Evolutionary conservation across 2,113 vertebrate genomes (phyloP).

Genomic region (Bostrychus sinensis): DNA sequence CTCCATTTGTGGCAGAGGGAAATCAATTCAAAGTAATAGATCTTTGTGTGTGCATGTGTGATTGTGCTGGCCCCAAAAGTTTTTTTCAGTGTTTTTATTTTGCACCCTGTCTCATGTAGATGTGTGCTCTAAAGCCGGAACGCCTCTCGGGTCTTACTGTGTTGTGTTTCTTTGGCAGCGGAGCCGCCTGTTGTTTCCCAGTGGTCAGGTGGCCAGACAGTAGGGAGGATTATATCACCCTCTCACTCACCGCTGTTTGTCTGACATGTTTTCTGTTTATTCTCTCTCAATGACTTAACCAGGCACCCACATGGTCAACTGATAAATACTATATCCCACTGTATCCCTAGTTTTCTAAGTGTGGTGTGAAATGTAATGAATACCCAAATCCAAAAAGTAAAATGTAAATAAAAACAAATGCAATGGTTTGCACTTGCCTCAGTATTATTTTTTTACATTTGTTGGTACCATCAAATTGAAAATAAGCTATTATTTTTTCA

Average conservation of each 20-base stretch:
- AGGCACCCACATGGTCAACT: neutral
- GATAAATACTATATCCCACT: neutral
- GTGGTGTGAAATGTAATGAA: too few relatives aligned
- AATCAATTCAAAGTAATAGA: constrained; percentile 69
- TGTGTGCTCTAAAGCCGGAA: constrained; percentile 14
- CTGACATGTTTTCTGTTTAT: neutral
- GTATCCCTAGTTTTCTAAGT: too few relatives aligned
- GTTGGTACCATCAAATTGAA: too few relatives aligned
- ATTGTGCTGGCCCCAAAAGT: constrained; percentile 42
- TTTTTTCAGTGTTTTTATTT: constrained; percentile 40
- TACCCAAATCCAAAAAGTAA: too few relatives aligned
- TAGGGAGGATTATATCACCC: constrained; percentile 65
- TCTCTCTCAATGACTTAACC: neutral
- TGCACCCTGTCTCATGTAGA: constrained; percentile 28
- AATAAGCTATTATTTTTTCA: too few relatives aligned
- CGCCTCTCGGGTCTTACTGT: constrained; percentile 26
- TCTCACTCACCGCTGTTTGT: constrained; percentile 34
- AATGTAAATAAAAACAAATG: too few relatives aligned
- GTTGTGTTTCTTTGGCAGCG: constrained; percentile 53
- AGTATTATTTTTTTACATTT: too few relatives aligned
- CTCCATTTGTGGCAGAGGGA: constrained; percentile 55
- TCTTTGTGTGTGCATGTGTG: constrained; percentile 42
- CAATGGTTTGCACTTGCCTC: too few relatives aligned
- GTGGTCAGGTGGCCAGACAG: constrained; percentile 63
- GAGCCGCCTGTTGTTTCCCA: constrained; percentile 60